Evolutionary conservation across 2,888 invertebrate species (phyloP).

Genomic region (Hydropsyche betteni): DNA sequence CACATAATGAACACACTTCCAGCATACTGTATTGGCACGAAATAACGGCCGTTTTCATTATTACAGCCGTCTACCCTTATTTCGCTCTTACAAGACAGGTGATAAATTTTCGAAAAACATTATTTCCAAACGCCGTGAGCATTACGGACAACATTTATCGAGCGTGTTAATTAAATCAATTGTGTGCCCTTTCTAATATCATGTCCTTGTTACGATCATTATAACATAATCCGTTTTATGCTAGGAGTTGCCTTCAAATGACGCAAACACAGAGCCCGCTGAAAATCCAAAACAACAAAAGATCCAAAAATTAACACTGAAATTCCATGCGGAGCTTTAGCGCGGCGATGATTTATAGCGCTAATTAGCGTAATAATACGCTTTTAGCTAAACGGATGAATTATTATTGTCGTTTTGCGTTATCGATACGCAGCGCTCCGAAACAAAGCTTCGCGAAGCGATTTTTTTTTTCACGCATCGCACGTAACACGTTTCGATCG

Average conservation of each 20-base stretch:
- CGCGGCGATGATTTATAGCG: background rate
- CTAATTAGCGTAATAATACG: slow-evolving; percentile 14
- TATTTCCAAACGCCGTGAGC: background rate
- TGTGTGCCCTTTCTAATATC: background rate
- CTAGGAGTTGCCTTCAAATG: background rate
- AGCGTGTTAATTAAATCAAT: no score
- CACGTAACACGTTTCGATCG: no score
- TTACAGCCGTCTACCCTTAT: slow-evolving; percentile 14
- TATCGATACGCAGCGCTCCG: background rate
- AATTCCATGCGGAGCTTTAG: slow-evolving; percentile 7
- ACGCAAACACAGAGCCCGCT: background rate
- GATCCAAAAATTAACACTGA: slow-evolving; percentile 8
- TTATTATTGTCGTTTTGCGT: slow-evolving; percentile 16
- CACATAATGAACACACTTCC: slow-evolving; percentile 9
- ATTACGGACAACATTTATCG: background rate
- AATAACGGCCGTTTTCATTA: slow-evolving; percentile 24
- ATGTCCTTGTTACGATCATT: background rate
- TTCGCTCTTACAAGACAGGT: slow-evolving; percentile 1
- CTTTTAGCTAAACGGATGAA: slow-evolving; percentile 9
- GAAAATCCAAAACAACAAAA: slow-evolving; percentile 2
- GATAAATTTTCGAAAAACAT: slow-evolving; percentile 13
- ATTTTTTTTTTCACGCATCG: no score
- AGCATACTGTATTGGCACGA: slow-evolving; percentile 10
- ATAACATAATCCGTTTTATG: background rate
- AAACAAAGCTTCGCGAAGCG: background rate